Base-by-base conservation (phyloP, 2,113 vertebrate genomes). In the Prietella phreatophila region DNA sequence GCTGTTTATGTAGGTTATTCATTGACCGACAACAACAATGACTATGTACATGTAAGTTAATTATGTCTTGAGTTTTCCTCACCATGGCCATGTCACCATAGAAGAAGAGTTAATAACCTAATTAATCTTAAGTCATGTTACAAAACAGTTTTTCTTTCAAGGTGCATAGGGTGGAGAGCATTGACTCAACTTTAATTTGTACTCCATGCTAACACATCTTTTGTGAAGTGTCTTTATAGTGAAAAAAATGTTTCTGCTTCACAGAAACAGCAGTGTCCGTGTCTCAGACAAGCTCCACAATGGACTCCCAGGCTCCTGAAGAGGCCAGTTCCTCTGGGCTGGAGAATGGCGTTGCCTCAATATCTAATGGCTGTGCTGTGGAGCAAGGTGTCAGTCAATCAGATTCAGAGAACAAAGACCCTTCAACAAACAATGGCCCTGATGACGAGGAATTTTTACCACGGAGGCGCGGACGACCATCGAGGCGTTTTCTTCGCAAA, bases 401-500 rank as follows among this genome's bases (percentile, higher is more conserved):
- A 0, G 96, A 97, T 90, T 95, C 95, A 0, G 97, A 99, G 93
- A 98, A 98, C 83, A 95, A 97, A 91, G 97, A 96, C 69, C 96
- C 97, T 0, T 96, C 96, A 6, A 95, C 96, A 87, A 96, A 95
- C 89, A 91, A 91, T 0, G 83, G 90, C 56, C 91, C 94, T 0
- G 97, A 97, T 5, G 96, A 97, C 5, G 87, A 92, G 0, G 97
- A 97, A 0, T 58, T 91, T 14, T 82, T 93, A 2, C 95, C 95
- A 4, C 95, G 96, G 67, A 95, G 97, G 86, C 95, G 97, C 0
- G 98, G 98, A 0, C 95, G 97, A 14, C 98, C 98, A 65, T 97
- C 98, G 42, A 96, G 97, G 84, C 95, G 96, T 39, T 98, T 98
- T 92, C 95, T 98, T 55, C 96, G 98, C 88, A 99, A 97, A 93